These are phyloP conservation scores for Cosmopolites sordidus DNA, from an alignment of 2,888 invertebrate genomes.

Conservation along the genomic window DNA sequence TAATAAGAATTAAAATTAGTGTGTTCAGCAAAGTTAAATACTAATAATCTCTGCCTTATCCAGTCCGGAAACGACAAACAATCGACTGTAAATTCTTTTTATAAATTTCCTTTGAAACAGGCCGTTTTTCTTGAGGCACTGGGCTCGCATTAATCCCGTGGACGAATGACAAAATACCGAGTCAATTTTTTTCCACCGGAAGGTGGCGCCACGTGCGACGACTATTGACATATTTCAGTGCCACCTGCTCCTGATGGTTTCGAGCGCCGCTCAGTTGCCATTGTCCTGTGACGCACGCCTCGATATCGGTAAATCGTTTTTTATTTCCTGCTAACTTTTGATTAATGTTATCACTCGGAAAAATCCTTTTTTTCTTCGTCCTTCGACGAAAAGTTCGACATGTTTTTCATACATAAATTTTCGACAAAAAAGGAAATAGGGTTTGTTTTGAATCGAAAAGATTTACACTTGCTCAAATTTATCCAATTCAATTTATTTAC, in stretches of 20 bases:
- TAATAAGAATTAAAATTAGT: no score
- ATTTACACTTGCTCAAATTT: no score
- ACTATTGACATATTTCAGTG: conserved; percentile 43
- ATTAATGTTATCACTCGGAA: conserved; percentile 18
- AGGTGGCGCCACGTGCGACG: conserved; percentile 33
- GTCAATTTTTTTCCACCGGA: not conserved
- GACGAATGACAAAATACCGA: not conserved
- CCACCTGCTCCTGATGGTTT: conserved; percentile 44
- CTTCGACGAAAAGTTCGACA: not conserved
- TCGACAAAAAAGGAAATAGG: no score
- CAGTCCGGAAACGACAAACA: no score
- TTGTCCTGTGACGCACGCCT: conserved; percentile 18
- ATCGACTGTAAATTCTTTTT: no score
- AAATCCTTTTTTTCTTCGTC: not conserved
- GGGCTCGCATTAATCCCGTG: no score
- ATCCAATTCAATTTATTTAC: no score
- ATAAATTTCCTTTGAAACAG: no score
- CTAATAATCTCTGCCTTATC: no score
- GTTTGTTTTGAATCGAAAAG: no score
- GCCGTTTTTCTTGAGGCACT: no score
- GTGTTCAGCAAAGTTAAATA: no score
- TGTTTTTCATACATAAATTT: not conserved
- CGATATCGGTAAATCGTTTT: conserved; percentile 17
- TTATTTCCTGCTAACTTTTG: conserved; percentile 17
- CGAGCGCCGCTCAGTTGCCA: conserved; percentile 33